These are phyloP conservation scores for Lobophora halterata DNA, from an alignment of 2,888 invertebrate genomes.

Conservation along the genomic window DNA sequence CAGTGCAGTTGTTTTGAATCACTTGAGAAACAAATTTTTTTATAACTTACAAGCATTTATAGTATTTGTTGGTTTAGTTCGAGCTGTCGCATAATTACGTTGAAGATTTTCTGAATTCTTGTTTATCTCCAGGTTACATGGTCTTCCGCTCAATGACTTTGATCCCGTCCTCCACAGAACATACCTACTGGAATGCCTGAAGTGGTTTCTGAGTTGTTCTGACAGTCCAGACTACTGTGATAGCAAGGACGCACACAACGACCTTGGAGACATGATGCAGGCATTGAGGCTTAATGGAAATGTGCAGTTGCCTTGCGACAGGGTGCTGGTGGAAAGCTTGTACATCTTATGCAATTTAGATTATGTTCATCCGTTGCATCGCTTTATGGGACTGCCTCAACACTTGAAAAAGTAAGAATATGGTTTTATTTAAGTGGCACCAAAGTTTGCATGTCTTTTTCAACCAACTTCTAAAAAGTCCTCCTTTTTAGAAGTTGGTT, in stretches of 20 bases:
- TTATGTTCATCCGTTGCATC: slow-evolving; percentile 74
- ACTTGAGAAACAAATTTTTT: no score
- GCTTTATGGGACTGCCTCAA: slow-evolving; percentile 69
- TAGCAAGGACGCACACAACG: slow-evolving; percentile 38
- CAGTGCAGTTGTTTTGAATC: no score
- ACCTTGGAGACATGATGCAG: no score
- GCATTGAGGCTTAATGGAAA: slow-evolving; percentile 20
- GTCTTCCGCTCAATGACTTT: slow-evolving; percentile 77
- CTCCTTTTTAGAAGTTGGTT: no score
- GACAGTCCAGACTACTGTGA: no score
- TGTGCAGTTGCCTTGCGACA: slow-evolving; percentile 45
- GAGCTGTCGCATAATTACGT: no score
- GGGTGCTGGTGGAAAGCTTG: slow-evolving; percentile 83
- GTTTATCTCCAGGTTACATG: slow-evolving; percentile 80
- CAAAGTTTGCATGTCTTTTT: no score
- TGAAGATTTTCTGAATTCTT: no score
- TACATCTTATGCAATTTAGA: slow-evolving; percentile 85
- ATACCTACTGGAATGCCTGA: slow-evolving; percentile 86
- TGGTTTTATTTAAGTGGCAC: no score
- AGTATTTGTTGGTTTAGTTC: no score
- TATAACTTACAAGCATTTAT: no score
- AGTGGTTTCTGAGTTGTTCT: slow-evolving; percentile 82
- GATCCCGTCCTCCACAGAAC: slow-evolving; percentile 86
- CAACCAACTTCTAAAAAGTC: no score
- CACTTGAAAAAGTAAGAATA: slow-evolving; percentile 66